These are phyloP conservation scores for Anoplius nigerrimus DNA, from an alignment of 2,888 invertebrate species.

Conservation along the genomic window DNA sequence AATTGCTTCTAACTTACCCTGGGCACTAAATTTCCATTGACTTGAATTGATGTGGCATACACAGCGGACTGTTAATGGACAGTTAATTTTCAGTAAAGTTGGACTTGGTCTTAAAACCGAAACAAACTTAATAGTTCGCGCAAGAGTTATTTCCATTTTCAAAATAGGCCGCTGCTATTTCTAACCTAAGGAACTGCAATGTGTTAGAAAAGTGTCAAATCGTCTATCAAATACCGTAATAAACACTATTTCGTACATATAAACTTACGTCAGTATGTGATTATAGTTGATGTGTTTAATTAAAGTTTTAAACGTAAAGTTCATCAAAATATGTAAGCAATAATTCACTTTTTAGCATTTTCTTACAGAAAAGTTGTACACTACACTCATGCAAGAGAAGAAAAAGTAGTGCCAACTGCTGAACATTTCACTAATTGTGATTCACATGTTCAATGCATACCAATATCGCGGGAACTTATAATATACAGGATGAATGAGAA, in stretches of 20 bases:
- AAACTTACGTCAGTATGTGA: constrained; percentile 17
- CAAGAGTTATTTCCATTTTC: constrained; percentile 58
- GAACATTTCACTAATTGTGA: too few species aligned
- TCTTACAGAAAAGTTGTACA: too few species aligned
- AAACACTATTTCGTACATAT: background rate
- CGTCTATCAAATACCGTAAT: background rate
- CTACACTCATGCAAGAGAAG: too few species aligned
- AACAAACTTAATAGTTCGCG: constrained; percentile 46
- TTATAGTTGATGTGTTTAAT: background rate
- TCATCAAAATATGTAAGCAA: constrained; percentile 19
- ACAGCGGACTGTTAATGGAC: constrained; percentile 36
- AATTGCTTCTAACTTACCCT: constrained; percentile 41
- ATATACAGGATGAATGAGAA: too few species aligned
- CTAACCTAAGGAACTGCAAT: constrained; percentile 43
- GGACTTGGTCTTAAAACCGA: constrained; percentile 39
- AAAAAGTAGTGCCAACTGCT: too few species aligned
- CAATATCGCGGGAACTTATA: too few species aligned
- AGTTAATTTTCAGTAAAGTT: constrained; percentile 32
- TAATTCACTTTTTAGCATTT: constrained; percentile 19
- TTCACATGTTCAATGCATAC: too few species aligned
- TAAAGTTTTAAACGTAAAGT: constrained; percentile 2
- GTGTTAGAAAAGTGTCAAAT: background rate
- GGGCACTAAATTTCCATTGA: constrained; percentile 34
- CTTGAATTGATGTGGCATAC: constrained; percentile 43
- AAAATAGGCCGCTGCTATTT: constrained; percentile 37